Evolutionary conservation across 1,140 invertebrate genomes (phyloP), one percentile per base, ranked within the genome.

Genomic region (Leptinotarsa undecemlineata): DNA sequence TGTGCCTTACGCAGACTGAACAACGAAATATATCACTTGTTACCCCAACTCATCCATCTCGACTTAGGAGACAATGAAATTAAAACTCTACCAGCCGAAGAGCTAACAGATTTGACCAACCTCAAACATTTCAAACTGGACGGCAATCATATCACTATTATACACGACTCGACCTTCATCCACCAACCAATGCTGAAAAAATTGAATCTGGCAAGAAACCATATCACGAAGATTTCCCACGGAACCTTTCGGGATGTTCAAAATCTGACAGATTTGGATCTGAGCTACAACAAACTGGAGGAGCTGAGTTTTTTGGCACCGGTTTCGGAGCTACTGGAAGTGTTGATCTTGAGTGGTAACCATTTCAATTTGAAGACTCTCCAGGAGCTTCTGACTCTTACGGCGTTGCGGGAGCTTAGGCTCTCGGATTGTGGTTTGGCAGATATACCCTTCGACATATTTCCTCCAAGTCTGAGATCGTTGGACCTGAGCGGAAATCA

Each of bases 1-100:
- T 94, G 92, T 83, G 86, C 89, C 60, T 82, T 95, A 77, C 88
- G 87, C 81, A 88, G 90, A 82, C 90, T 95, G 77, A 91, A 94
- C 85, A 89, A 90, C 8, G 89, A 92, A 80, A 87, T 93, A 76
- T 94, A 92, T 85, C 89, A 91, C 81, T 86, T 92, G 63, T 87
- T 92, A 21, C 87, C 90, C 19, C 87, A 89, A 77, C 85, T 93
- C 67, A 88, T 88, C 78, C 88, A 90, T 78, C 85, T 95, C 71
- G 92, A 94, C 85, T 86, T 95, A 76, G 91, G 92, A 57, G 88
- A 93, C 78, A 95, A 95, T 81, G 83, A 90, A 77, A 91, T 95
- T 77, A 91, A 90, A 82, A 90, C 91, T 82, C 85, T 95, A 66
- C 89, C 89, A 75, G 85, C 90, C 14, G 91, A 93, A 75, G 90